Evolutionary conservation across 2,888 invertebrate genomes (phyloP), one percentile per base, ranked within the genome.

Genomic region (Drosophila putrida): DNA sequence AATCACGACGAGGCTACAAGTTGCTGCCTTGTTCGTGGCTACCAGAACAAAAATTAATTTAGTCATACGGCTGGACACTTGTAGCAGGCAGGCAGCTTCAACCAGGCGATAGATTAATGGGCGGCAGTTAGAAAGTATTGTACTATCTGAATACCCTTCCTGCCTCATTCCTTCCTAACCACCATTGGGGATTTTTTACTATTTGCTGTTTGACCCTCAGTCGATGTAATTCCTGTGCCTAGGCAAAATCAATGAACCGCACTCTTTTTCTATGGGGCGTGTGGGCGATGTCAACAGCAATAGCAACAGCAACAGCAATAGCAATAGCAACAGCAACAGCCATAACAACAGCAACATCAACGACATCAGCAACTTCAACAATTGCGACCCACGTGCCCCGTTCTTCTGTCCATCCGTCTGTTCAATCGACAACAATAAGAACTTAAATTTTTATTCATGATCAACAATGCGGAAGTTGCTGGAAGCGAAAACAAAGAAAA

Each of bases 371-470:
- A 20, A 44, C 46, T 27, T 47, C 10, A 55, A 33, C 35, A 44
- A 20, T 20, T 20, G 35, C 83, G 54, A 63, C 83, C 87, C 88
- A 82, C 86, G 87, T 83, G 89, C 75, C 78, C 79, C 64, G 44
- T 43, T 33, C 50, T 27, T 25, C 25, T 36, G 5, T 49, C 20
- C 25, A 9, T 15, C 15, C 5, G 4, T 36, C 11, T n/a, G 33
- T 31, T 20, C 15, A 1, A 44, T 58, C 53, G 59, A 59, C 78
- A 89, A 85, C 89, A 84, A 87, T 84, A 88, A 85, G 86, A 89
- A 89, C 75, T 88, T 86, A 78, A 85, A 89, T 80, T 86, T 86
- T 88, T 89, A 86, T 86, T 88, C 86, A 86, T 86, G 90, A 82
- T 75, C 89, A 89, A 80, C 90, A 86, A 86, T 89, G 86, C 86